A percentile compares a stretch with the other conserved stretches of the same genome.
Evolutionary conservation across 2,113 vertebrate genomes (phyloP).

Genomic region (Aramus guarauna): DNA sequence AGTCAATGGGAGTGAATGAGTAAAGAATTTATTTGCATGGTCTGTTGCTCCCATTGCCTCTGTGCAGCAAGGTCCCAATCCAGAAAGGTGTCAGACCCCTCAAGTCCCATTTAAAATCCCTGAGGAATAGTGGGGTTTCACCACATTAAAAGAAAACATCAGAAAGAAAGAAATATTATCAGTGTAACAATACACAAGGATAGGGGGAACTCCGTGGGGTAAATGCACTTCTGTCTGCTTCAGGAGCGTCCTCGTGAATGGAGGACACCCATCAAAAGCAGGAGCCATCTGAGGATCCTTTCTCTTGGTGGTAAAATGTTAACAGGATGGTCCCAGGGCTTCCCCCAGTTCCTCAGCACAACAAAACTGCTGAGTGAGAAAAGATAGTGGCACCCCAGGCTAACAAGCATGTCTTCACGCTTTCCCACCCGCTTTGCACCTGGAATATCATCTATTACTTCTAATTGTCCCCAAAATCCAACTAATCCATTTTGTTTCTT

Average conservation of each 20-base stretch:
- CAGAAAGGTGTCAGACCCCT: neutral
- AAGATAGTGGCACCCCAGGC: neutral
- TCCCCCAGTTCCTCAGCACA: neutral
- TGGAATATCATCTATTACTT: neutral
- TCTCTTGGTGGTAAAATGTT: neutral
- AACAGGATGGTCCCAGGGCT: rapidly evolving
- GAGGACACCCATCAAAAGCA: neutral
- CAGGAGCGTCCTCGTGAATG: neutral
- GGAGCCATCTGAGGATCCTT: neutral
- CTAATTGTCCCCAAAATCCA: neutral
- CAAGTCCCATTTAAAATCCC: neutral
- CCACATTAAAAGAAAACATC: neutral
- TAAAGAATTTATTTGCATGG: neutral
- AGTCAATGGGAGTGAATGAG: neutral
- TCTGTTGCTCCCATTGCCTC: neutral
- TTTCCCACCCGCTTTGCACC: neutral
- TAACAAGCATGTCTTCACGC: rapidly evolving
- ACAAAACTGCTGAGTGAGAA: neutral
- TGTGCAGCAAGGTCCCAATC: neutral
- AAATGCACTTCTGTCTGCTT: neutral
- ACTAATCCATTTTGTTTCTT: neutral
- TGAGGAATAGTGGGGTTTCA: neutral
- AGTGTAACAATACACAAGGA: neutral
- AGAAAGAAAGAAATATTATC: neutral
- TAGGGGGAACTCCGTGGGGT: rapidly evolving